Conservation (phyloP, 1,140 invertebrate genomes). For the Drepana arcuata region DNA sequence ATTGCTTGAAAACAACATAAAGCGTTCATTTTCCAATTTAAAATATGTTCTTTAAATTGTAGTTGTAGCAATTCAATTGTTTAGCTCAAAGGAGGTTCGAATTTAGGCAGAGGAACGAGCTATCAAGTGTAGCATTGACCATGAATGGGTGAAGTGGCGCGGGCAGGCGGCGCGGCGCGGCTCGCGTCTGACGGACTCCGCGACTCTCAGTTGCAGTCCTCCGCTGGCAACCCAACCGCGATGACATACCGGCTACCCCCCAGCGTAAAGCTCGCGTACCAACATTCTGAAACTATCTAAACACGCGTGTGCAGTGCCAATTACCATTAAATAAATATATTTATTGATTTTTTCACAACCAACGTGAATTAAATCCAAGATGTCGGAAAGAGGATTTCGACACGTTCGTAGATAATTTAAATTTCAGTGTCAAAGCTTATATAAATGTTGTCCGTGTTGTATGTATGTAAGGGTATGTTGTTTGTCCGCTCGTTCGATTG, state of each 20-base stretch:
- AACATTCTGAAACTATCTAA: slow-evolving; percentile 11
- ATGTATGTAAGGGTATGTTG: slow-evolving; percentile 23
- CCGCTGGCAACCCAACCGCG: slow-evolving; percentile 33
- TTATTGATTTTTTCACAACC: slow-evolving; percentile 20
- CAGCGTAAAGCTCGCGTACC: slow-evolving; percentile 15
- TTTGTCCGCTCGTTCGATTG: slow-evolving; percentile 17
- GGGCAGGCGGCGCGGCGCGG: slow-evolving; percentile 34
- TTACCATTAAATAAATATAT: neutral
- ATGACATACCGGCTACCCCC: slow-evolving; percentile 36
- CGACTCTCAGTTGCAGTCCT: slow-evolving; percentile 32
- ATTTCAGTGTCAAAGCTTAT: slow-evolving; percentile 45
- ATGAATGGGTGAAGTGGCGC: slow-evolving; percentile 29
- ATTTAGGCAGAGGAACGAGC: no score
- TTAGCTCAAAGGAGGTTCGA: no score
- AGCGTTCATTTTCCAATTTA: no score
- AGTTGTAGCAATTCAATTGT: no score
- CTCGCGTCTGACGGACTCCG: slow-evolving; percentile 6
- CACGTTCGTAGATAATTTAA: slow-evolving; percentile 55
- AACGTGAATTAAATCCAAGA: slow-evolving; percentile 26
- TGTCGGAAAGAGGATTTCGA: slow-evolving; percentile 37
- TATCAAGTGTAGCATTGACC: no score
- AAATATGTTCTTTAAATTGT: no score
- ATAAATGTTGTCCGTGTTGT: slow-evolving; percentile 51
- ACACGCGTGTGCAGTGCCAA: slow-evolving; percentile 25
- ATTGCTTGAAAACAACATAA: no score